Conservation (phyloP, 2,113 vertebrate genomes). For the Ictalurus punctatus region DNA sequence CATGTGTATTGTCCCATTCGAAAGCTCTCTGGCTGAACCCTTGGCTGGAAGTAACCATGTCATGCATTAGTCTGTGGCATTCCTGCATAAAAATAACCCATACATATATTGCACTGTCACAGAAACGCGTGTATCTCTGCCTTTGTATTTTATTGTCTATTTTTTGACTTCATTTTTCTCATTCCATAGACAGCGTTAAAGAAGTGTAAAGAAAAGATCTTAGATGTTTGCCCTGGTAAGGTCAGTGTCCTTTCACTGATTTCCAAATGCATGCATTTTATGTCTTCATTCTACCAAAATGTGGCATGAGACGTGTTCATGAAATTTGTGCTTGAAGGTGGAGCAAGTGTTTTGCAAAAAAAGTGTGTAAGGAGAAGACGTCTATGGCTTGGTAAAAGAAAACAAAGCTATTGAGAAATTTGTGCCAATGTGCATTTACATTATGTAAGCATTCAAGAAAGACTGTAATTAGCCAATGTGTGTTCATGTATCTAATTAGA, state of each 20-base stretch:
- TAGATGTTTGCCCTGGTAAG: not conserved
- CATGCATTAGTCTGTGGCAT: slow-evolving; percentile 7
- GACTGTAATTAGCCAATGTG: slow-evolving; percentile 3
- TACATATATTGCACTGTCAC: not conserved
- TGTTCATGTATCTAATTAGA: not conserved
- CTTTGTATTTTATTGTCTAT: slow-evolving; percentile 4
- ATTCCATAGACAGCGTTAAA: slow-evolving; percentile 3
- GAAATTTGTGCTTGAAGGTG: not conserved
- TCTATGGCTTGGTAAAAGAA: not conserved
- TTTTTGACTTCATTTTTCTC: not conserved
- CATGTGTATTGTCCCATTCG: not conserved
- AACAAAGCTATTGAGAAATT: not conserved
- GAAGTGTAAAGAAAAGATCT: slow-evolving; percentile 15
- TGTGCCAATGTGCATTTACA: not conserved
- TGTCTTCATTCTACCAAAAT: not conserved
- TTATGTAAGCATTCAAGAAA: slow-evolving; percentile 16
- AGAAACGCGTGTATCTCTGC: not conserved
- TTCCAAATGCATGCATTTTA: slow-evolving; percentile 7
- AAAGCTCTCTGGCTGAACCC: slow-evolving; percentile 21
- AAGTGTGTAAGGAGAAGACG: not conserved
- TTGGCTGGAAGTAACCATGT: not conserved
- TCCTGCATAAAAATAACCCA: not conserved
- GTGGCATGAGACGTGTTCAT: not conserved
- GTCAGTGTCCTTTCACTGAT: slow-evolving; percentile 19
- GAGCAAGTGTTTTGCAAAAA: not conserved